Percentiles rank a stretch among this genome's conserved stretches.
These are phyloP conservation scores for Arenaria interpres DNA, from an alignment of 2,113 vertebrate genomes.

Conservation along the genomic window DNA sequence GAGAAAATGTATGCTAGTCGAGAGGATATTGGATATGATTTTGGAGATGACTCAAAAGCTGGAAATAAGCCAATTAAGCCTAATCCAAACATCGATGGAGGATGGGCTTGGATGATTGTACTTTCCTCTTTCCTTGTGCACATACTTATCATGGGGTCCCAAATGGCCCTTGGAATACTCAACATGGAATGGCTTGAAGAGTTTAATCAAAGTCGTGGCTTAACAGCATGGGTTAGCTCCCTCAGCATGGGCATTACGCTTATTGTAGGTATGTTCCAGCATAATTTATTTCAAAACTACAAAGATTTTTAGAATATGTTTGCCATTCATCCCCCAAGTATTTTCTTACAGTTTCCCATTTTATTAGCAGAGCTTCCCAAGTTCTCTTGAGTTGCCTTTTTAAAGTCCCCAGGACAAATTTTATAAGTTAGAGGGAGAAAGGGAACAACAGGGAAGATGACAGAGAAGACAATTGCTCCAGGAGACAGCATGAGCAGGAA, in stretches of 20 bases:
- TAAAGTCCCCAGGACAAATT: not conserved
- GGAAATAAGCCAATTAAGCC: slow-evolving; percentile 65
- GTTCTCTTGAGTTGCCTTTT: not conserved
- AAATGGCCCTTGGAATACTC: slow-evolving; percentile 84
- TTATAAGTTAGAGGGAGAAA: not conserved
- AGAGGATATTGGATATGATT: slow-evolving; percentile 75
- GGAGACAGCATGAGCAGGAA: not conserved
- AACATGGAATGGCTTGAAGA: slow-evolving; percentile 86
- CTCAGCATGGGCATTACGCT: slow-evolving; percentile 83
- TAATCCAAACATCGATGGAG: slow-evolving; percentile 76
- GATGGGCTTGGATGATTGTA: slow-evolving; percentile 85
- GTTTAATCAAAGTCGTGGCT: slow-evolving; percentile 80
- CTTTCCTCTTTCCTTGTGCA: slow-evolving; percentile 82
- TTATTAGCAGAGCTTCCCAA: not conserved
- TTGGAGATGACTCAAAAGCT: slow-evolving; percentile 71
- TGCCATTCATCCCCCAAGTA: not conserved
- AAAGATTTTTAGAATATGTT: not conserved
- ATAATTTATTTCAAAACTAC: not conserved
- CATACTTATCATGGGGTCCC: slow-evolving; percentile 82
- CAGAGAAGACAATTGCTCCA: not conserved
- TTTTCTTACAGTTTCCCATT: not conserved
- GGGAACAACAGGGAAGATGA: not conserved
- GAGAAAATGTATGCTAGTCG: slow-evolving; percentile 76
- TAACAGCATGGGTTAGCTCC: slow-evolving; percentile 83
- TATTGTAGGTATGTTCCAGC: slow-evolving; percentile 77